Evolutionary conservation across 2,113 vertebrate species (phyloP).

Genomic region (Tympanuchus pallidicinctus): DNA sequence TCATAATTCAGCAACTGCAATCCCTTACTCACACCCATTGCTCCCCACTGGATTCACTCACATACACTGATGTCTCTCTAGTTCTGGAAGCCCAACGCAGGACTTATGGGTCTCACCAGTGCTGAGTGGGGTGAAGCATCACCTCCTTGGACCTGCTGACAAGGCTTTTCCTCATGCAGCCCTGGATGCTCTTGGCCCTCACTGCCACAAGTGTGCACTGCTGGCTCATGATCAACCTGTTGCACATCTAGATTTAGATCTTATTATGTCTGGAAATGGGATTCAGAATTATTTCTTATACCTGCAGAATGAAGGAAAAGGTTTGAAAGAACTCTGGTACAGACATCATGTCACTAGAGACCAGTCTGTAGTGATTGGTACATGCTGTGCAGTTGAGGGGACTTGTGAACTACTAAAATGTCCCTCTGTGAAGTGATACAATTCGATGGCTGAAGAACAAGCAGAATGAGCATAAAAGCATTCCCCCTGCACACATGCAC

Average conservation of each 20-base stretch:
- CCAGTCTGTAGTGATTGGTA: not conserved
- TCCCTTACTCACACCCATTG: too few relatives aligned
- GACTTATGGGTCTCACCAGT: not conserved
- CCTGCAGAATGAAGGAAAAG: not conserved
- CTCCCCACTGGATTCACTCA: not conserved
- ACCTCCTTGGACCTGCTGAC: not conserved
- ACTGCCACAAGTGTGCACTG: not conserved
- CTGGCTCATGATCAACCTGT: not conserved
- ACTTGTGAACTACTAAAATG: not conserved
- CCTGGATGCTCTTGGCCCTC: not conserved
- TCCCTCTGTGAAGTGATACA: not conserved
- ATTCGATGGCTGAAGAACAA: not conserved
- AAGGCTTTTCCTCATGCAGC: not conserved
- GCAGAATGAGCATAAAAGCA: not conserved
- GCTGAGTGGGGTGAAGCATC: not conserved
- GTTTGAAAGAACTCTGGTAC: not conserved
- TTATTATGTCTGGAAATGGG: not conserved
- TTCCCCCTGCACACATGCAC: not conserved
- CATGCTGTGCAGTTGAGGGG: not conserved
- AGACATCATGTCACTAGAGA: not conserved
- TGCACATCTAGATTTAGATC: not conserved
- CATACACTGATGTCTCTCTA: not conserved
- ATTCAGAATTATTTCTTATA: not conserved
- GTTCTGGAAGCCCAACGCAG: not conserved
- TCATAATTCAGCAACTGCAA: not conserved